phyloP scores from a whole-genome alignment of 92 coral and sea anemone genomes.

The Pocillopora meandrina region DNA sequence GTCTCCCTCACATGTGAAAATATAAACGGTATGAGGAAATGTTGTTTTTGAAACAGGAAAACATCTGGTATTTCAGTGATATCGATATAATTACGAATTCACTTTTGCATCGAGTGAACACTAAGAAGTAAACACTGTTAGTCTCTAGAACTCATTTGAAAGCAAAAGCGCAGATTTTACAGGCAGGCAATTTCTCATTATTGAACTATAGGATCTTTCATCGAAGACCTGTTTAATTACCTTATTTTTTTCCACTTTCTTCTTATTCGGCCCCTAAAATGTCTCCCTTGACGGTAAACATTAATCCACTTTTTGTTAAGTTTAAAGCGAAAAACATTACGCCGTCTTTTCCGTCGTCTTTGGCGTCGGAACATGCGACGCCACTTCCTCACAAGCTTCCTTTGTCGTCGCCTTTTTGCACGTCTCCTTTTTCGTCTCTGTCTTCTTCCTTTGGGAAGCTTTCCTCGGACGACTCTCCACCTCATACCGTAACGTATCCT shows the following conservation, averaged over 20 bases:
- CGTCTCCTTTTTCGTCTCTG: constrained; percentile 32
- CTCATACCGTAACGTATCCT: neutral
- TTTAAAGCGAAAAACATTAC: constrained; percentile 29
- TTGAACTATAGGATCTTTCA: neutral
- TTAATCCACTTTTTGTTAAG: constrained; percentile 1
- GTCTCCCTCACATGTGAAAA: no score
- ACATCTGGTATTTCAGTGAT: no score
- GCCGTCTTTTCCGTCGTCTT: constrained; percentile 23
- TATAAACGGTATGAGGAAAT: no score
- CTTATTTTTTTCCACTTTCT: constrained; percentile 14
- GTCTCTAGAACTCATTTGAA: no score
- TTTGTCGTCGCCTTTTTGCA: constrained; percentile 21
- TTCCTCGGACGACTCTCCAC: constrained; percentile 17
- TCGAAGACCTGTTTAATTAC: constrained; percentile 4
- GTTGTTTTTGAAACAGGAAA: no score
- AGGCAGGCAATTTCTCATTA: no score
- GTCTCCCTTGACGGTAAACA: constrained; percentile 21
- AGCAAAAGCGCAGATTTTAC: no score
- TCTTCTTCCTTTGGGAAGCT: constrained; percentile 26
- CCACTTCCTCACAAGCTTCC: constrained; percentile 16
- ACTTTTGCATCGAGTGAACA: no score
- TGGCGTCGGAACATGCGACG: constrained; percentile 39
- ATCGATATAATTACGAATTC: no score
- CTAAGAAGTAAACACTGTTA: no score
- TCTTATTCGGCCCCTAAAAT: neutral